These are phyloP conservation scores for Drosophila nr. perissopoda DNA, from an alignment of 2,888 invertebrate genomes.

Conservation along the genomic window DNA sequence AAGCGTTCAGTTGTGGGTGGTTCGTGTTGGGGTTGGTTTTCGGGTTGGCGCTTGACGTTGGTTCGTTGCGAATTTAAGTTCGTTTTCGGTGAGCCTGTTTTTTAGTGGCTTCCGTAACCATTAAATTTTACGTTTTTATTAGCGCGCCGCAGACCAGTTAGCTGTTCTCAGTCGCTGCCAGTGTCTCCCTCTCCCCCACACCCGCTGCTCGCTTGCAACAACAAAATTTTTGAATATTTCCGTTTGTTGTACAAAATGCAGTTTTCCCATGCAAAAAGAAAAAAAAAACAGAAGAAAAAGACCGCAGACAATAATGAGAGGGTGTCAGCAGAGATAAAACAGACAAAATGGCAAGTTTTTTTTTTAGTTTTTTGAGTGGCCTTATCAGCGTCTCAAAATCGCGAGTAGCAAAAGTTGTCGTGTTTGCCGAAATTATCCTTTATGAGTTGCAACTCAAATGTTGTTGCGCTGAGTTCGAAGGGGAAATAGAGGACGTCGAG, in stretches of 20 bases:
- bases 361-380: not conserved
- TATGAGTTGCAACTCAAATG: conserved; percentile 39
- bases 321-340: conserved; percentile 43
- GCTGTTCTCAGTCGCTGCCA: conserved; percentile 3
- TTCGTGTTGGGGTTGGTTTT: not conserved
- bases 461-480: conserved; percentile 4
- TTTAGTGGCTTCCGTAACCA: conserved; percentile 82
- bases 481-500: not conserved
- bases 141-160: conserved; percentile 66
- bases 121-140: conserved; percentile 81
- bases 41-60: conserved; percentile 7
- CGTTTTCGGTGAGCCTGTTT: conserved; percentile 81
- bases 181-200: not conserved
- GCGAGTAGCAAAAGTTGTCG: conserved; percentile 49
- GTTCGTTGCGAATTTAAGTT: conserved; percentile 64
- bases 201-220: conserved; percentile 9
- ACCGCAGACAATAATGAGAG: conserved; percentile 37
- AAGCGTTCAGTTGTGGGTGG: conserved; percentile 11
- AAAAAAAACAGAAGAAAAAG: not conserved
- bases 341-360: conserved; percentile 33
- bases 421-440: conserved; percentile 50
- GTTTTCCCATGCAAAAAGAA: conserved; percentile 63
- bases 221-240: conserved; percentile 77
- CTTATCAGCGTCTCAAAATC: conserved; percentile 70
- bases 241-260: conserved; percentile 76